Evolutionary conservation across 1,140 invertebrate genomes (phyloP), one percentile per base, ranked within the genome.

Genomic region (Zelostemma sp.): DNA sequence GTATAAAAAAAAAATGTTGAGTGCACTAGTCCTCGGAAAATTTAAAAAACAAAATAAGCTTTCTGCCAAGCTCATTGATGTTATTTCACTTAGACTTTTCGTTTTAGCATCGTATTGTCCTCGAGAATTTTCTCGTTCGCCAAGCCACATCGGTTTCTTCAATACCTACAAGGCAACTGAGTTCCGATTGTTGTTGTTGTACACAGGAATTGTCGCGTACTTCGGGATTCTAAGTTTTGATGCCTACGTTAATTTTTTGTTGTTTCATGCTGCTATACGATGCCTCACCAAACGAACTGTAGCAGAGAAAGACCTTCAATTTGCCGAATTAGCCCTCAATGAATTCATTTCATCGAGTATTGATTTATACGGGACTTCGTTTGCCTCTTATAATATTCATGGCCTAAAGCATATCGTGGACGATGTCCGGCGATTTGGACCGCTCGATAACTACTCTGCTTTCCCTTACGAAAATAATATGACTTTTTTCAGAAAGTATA

Each of bases 391-490:
- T 18, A 70, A 70, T 35, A 15, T 61, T 8, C 71, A 75, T 66
- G 48, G 50, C 9, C 35, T 75, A n/a, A 19, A 62, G n/a, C 70
- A 73, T 47, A 21, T 75, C 14, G 48, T 35, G n/a, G 67, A 75
- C 11, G 73, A 75, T 51, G 67, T 73, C 6, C 33, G 6, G n/a
- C 12, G 4, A 6, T 70, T 68, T 49, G 69, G 73, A 14, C 41
- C 38, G 5, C 46, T 70, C 2, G 72, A 71, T 49, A 33, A 54
- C 35, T 72, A 41, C 35, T 74, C 65, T 1, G 65, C 72, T 4
- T 72, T 74, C 53, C 68, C 66, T 1, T 74, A 55, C 17, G 68
- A 71, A 56, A 71, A 74, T 38, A 74, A 70, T 45, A 74, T 74
- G 31, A n/a, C 25, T 1, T 71, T 67, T 49, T 74, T 68, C 50